Conservation (phyloP, 2,888 invertebrate genomes). For the Plagodis dolabraria region DNA sequence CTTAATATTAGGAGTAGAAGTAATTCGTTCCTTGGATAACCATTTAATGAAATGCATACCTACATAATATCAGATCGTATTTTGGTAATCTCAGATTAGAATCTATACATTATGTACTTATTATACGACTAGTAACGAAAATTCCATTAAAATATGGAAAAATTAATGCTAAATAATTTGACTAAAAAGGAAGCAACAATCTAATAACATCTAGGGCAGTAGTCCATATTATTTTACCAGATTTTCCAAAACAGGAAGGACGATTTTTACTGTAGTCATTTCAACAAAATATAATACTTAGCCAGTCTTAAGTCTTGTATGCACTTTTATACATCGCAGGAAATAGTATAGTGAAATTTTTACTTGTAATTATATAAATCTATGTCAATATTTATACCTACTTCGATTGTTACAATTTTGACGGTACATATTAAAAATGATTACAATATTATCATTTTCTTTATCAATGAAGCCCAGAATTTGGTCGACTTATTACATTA, state of each 20-base stretch:
- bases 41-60: slow-evolving; percentile 4
- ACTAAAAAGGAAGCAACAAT: slow-evolving; percentile 36
- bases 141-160: slow-evolving; percentile 43
- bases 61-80: slow-evolving; percentile 36
- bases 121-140: slow-evolving; percentile 50
- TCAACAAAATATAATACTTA: too few species aligned
- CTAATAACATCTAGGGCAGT: neutral
- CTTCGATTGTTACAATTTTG: too few species aligned
- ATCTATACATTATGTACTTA: slow-evolving; percentile 44
- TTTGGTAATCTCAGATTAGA: slow-evolving; percentile 9
- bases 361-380: too few species aligned
- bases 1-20: slow-evolving; percentile 14
- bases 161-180: slow-evolving; percentile 47
- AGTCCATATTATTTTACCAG: neutral
- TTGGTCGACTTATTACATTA: too few species aligned
- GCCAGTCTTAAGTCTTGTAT: too few species aligned
- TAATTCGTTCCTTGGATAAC: slow-evolving; percentile 46
- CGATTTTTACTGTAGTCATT: too few species aligned
- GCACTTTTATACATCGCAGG: too few species aligned
- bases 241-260: neutral
- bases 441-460: too few species aligned
- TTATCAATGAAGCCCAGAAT: too few species aligned
- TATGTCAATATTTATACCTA: too few species aligned
- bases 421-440: too few species aligned
- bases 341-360: too few species aligned